These are phyloP conservation scores for Sebastes aleutianus DNA, from an alignment of 2,797 vertebrate species.

Conservation along the genomic window DNA sequence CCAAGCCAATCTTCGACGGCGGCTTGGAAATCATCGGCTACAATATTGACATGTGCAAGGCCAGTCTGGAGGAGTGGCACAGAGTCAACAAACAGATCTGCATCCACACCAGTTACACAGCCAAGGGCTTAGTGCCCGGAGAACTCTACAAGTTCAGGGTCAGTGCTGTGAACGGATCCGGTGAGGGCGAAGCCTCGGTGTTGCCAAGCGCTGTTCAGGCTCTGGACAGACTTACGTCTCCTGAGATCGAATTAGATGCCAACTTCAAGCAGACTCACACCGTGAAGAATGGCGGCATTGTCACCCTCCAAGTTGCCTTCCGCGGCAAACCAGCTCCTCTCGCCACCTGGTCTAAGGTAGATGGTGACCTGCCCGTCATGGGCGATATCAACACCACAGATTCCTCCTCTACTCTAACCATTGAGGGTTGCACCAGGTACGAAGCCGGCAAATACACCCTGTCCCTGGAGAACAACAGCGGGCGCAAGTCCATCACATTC, in stretches of 20 bases:
- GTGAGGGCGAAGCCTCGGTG: conserved; percentile 92
- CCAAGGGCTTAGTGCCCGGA: conserved; percentile 89
- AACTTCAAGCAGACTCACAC: conserved; percentile 98
- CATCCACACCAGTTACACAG: conserved; percentile 90
- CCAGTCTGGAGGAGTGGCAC: conserved; percentile 96
- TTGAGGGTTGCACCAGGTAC: conserved; percentile 95
- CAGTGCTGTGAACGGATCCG: conserved; percentile 92
- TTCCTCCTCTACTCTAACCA: conserved; percentile 90
- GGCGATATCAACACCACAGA: conserved; percentile 93
- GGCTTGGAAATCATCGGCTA: conserved; percentile 98
- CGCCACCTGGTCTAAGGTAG: conserved; percentile 91
- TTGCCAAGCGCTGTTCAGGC: conserved; percentile 88
- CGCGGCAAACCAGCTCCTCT: conserved; percentile 92
- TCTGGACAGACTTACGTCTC: conserved; percentile 91
- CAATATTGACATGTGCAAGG: conserved; percentile 98
- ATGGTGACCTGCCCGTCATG: conserved; percentile 90
- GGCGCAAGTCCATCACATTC: conserved; percentile 94
- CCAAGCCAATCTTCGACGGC: conserved; percentile 95
- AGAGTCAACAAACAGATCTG: conserved; percentile 93
- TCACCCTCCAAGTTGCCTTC: conserved; percentile 91
- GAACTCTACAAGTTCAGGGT: conserved; percentile 98
- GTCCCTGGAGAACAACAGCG: conserved; percentile 95
- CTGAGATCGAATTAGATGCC: conserved; percentile 95
- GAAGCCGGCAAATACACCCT: conserved; percentile 97
- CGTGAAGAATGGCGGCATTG: conserved; percentile 92